Conservation (phyloP, 1,140 invertebrate genomes). For the Venturia canescens region DNA sequence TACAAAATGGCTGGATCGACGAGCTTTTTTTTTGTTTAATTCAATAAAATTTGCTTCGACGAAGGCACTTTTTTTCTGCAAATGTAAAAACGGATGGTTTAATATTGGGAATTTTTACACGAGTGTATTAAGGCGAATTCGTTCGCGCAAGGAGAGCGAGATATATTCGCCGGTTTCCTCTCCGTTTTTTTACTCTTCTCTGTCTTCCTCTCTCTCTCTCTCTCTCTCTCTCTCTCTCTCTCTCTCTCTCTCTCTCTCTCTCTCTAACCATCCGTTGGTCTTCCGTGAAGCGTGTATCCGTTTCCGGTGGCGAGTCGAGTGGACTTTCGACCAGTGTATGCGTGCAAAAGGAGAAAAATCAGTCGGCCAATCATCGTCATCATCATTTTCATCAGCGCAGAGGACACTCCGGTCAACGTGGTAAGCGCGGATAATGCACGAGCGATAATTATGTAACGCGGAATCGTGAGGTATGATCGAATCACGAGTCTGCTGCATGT, state of each 20-base stretch:
- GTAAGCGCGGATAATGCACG: slow-evolving; percentile 58
- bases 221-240: not conserved
- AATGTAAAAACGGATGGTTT: no score
- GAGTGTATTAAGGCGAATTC: not conserved
- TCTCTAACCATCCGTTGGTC: slow-evolving; percentile 55
- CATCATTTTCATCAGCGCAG: slow-evolving; percentile 47
- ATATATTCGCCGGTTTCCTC: not conserved
- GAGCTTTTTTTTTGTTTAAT: no score
- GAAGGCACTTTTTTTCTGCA: no score
- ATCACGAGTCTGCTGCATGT: slow-evolving; percentile 6
- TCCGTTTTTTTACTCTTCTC: no score
- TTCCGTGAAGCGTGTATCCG: slow-evolving; percentile 75
- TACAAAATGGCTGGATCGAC: no score
- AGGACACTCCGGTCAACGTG: slow-evolving; percentile 75
- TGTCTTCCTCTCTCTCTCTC: not conserved
- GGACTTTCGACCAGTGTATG: slow-evolving; percentile 27
- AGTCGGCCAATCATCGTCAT: slow-evolving; percentile 47
- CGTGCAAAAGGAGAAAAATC: slow-evolving; percentile 3
- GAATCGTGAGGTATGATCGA: slow-evolving; percentile 35
- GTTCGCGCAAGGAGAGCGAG: not conserved
- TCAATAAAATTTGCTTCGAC: no score
- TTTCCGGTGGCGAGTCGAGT: slow-evolving; percentile 66
- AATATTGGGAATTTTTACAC: no score
- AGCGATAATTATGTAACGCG: slow-evolving; percentile 63
- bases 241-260: not conserved